phyloP scores from a whole-genome alignment of 2,797 vertebrate genomes.

The Ibycter americanus region DNA sequence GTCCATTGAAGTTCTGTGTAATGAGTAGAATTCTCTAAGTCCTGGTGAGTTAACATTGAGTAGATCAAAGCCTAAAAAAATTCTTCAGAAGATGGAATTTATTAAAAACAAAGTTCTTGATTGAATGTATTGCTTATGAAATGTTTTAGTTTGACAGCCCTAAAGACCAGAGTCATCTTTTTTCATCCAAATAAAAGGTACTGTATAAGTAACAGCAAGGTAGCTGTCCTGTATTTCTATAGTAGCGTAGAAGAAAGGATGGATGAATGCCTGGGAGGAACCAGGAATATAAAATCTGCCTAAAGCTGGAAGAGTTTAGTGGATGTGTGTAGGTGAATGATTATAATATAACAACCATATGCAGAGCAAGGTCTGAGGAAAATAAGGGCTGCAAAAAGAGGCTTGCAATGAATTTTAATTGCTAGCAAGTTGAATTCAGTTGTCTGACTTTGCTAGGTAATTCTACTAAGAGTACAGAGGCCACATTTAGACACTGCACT shows the following conservation, averaged over 20 bases:
- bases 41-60: constrained; percentile 9
- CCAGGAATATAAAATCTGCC: not conserved
- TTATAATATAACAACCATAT: not conserved
- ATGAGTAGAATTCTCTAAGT: constrained; percentile 25
- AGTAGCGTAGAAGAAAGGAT: not conserved
- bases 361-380: not conserved
- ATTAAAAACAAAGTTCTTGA: constrained; percentile 50
- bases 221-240: not conserved
- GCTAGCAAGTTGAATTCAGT: not conserved
- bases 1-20: constrained; percentile 11
- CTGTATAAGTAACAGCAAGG: not conserved
- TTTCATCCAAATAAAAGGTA: constrained; percentile 2
- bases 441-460: not conserved
- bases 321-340: not conserved
- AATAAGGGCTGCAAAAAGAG: not conserved
- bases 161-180: not conserved
- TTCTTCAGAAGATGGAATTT: constrained; percentile 31
- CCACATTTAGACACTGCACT: not conserved
- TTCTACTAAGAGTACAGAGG: not conserved
- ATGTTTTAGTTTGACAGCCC: constrained; percentile 13
- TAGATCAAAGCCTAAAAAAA: constrained; percentile 40
- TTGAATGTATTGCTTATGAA: constrained; percentile 28
- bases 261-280: not conserved
- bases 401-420: not conserved
- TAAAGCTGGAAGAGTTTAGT: not conserved